phyloP scores from a whole-genome alignment of 2,888 invertebrate genomes.

The Ennomos erosarius region DNA sequence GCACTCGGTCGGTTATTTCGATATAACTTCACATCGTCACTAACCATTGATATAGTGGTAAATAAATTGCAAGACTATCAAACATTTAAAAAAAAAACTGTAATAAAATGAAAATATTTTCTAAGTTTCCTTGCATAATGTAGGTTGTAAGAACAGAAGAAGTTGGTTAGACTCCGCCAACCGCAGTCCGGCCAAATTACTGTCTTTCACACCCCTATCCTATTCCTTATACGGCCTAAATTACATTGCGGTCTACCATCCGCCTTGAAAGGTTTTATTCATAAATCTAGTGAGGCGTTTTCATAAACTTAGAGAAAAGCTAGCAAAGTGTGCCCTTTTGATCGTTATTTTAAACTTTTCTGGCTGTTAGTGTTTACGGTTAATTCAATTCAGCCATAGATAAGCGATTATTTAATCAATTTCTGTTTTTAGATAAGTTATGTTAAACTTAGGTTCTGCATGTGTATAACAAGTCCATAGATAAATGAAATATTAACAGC shows the following conservation, averaged over 20 bases:
- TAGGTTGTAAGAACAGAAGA: too few relatives aligned
- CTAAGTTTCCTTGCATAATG: too few relatives aligned
- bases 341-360: constrained; percentile 60
- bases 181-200: constrained; percentile 7
- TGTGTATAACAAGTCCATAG: too few relatives aligned
- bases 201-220: constrained; percentile 4
- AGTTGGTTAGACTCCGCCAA: too few relatives aligned
- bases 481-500: too few relatives aligned
- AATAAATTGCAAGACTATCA: too few relatives aligned
- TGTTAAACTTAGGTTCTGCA: too few relatives aligned
- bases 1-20: too few relatives aligned
- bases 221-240: constrained; percentile 75
- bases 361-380: constrained; percentile 47
- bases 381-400: constrained; percentile 50
- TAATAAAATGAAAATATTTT: too few relatives aligned
- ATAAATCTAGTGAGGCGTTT: constrained; percentile 82
- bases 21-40: too few relatives aligned
- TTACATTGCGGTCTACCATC: constrained; percentile 78
- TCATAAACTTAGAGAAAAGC: constrained; percentile 79
- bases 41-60: too few relatives aligned
- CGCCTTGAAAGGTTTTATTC: constrained; percentile 83
- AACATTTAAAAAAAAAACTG: too few relatives aligned
- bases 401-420: constrained; percentile 43
- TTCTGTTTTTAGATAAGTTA: constrained; percentile 18
- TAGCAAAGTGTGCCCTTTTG: constrained; percentile 69